Evolutionary conservation across 1,140 invertebrate species (phyloP).

Genomic region (Drosophila saltans): DNA sequence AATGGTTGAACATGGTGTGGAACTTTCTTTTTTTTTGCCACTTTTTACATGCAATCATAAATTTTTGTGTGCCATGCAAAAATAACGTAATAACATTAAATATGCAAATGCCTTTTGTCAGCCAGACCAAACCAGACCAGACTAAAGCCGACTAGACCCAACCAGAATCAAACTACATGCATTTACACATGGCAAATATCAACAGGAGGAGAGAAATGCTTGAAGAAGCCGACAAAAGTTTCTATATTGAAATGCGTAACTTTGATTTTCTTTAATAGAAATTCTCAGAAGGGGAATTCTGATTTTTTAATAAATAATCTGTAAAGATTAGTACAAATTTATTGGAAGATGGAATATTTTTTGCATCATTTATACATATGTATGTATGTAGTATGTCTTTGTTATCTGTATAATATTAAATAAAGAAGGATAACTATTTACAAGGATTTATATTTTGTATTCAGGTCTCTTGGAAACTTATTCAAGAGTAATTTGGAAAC

Average conservation of each 20-base stretch:
- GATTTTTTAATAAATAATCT: too few species aligned
- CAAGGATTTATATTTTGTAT: too few species aligned
- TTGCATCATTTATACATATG: too few species aligned
- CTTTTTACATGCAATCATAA: constrained; percentile 70
- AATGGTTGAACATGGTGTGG: constrained; percentile 31
- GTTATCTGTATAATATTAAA: too few species aligned
- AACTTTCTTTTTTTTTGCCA: constrained; percentile 40
- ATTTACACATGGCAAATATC: constrained; percentile 69
- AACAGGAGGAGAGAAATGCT: neutral
- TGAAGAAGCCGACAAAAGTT: neutral
- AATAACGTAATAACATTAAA: constrained; percentile 82
- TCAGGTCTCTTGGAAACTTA: too few species aligned
- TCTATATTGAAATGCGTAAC: neutral
- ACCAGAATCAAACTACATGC: constrained; percentile 34
- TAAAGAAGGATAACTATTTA: too few species aligned
- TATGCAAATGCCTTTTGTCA: constrained; percentile 82
- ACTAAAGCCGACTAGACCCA: neutral
- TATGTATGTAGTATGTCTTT: too few species aligned
- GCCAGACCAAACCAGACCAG: constrained; percentile 25
- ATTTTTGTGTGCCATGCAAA: constrained; percentile 79
- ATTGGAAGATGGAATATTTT: too few species aligned
- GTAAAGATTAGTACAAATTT: too few species aligned
- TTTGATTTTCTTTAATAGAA: neutral
- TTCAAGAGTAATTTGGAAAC: too few species aligned
- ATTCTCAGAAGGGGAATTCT: too few species aligned